phyloP scores from a whole-genome alignment of 2,113 vertebrate species.

The Columbina picui region DNA sequence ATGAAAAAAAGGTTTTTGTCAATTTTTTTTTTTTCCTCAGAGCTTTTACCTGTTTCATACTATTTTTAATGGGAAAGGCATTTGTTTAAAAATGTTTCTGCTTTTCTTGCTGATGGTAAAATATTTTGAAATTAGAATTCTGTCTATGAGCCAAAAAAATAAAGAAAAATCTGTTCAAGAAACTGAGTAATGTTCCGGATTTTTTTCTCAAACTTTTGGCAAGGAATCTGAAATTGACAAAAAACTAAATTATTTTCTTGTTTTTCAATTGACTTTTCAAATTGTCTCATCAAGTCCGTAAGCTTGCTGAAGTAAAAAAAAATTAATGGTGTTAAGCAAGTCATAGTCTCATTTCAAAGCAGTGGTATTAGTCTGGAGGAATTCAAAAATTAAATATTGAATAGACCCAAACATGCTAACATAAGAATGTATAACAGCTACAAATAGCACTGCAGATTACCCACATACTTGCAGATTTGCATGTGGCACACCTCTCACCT shows the following conservation, averaged over 20 bases:
- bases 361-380: too few species aligned
- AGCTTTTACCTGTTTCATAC: constrained; percentile 15
- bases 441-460: background rate
- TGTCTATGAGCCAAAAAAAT: background rate
- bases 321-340: background rate
- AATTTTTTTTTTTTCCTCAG: background rate
- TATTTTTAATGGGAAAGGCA: constrained; percentile 29
- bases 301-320: background rate
- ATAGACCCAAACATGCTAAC: too few species aligned
- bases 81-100: constrained; percentile 29
- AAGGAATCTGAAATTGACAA: background rate
- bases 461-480: background rate
- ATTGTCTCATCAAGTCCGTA: background rate
- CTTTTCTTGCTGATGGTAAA: constrained; percentile 10
- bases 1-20: constrained; percentile 4
- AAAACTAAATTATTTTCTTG: background rate
- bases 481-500: background rate
- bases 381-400: too few species aligned
- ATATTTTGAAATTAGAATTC: constrained; percentile 25
- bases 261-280: background rate
- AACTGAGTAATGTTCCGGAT: background rate
- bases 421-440: too few species aligned
- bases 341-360: too few species aligned
- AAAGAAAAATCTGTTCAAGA: background rate
- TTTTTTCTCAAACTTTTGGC: background rate